Evolutionary conservation across 2,113 vertebrate genomes (phyloP).

Genomic region (Alligator sinensis): DNA sequence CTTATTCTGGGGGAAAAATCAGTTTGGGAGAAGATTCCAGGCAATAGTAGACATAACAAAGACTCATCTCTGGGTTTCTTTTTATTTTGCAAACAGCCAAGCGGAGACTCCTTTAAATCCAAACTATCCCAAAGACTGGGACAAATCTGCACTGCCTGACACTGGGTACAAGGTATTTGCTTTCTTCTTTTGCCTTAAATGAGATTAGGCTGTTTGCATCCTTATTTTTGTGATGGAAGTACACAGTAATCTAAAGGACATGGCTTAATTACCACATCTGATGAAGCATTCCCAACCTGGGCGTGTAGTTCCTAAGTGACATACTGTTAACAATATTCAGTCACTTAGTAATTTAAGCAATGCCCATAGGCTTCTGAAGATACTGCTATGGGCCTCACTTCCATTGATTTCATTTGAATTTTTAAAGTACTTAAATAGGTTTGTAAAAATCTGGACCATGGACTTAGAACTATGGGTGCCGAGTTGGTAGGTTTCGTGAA

Average conservation of each 20-base stretch:
- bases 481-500: background rate
- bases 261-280: background rate
- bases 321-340: background rate
- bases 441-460: background rate
- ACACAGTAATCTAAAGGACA: background rate
- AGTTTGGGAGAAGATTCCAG: background rate
- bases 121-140: conserved; percentile 81
- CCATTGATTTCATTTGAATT: background rate
- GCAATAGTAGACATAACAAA: background rate
- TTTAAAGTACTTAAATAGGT: background rate
- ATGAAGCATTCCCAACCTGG: background rate
- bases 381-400: background rate
- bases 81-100: conserved; percentile 29
- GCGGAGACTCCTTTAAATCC: conserved; percentile 47
- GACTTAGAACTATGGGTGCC: background rate
- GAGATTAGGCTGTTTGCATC: no score
- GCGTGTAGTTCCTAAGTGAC: background rate
- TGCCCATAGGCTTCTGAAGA: background rate
- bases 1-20: background rate
- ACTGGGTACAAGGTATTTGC: conserved; percentile 80
- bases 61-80: background rate
- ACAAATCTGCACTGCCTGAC: conserved; percentile 73
- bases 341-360: background rate
- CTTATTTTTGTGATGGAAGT: background rate
- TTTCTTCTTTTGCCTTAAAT: rapidly evolving